These are phyloP conservation scores for Gasteruption jaculator DNA, from an alignment of 2,888 invertebrate genomes.

Conservation along the genomic window DNA sequence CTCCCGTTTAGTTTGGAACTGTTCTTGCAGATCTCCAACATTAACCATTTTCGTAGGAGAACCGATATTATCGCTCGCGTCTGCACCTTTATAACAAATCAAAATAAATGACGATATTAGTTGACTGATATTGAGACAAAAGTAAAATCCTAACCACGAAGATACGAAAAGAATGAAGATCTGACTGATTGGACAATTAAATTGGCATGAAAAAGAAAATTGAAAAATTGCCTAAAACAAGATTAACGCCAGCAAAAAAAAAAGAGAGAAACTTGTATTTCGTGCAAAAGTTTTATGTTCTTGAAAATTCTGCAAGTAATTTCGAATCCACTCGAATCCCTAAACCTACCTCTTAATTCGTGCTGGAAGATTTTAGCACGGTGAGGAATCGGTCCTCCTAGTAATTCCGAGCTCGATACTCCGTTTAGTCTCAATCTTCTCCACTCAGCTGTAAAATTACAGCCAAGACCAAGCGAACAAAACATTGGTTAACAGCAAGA, in stretches of 20 bases:
- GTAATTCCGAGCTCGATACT: constrained; percentile 32
- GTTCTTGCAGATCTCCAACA: constrained; percentile 47
- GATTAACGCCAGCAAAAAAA: too few species aligned
- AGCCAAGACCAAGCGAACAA: constrained; percentile 40
- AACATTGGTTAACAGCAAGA: constrained; percentile 37
- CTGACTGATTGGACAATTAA: too few species aligned
- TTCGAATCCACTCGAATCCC: not conserved
- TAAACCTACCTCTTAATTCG: constrained; percentile 39
- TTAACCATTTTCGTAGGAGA: constrained; percentile 50
- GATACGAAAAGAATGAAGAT: too few species aligned
- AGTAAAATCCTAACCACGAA: too few species aligned
- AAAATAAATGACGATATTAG: too few species aligned
- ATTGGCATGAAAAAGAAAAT: too few species aligned
- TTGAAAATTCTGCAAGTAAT: not conserved
- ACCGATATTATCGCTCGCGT: constrained; percentile 58
- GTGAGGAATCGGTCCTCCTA: constrained; percentile 37
- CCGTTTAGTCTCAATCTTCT: constrained; percentile 40
- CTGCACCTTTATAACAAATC: constrained; percentile 49
- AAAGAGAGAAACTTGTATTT: too few species aligned
- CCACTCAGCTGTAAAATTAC: constrained; percentile 44
- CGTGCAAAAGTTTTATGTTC: not conserved
- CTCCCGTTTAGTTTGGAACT: constrained; percentile 44
- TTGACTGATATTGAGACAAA: too few species aligned
- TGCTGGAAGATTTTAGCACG: constrained; percentile 29
- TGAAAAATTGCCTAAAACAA: too few species aligned